Base-by-base conservation (phyloP, 2,113 vertebrate species). In the Eublepharis macularius region DNA sequence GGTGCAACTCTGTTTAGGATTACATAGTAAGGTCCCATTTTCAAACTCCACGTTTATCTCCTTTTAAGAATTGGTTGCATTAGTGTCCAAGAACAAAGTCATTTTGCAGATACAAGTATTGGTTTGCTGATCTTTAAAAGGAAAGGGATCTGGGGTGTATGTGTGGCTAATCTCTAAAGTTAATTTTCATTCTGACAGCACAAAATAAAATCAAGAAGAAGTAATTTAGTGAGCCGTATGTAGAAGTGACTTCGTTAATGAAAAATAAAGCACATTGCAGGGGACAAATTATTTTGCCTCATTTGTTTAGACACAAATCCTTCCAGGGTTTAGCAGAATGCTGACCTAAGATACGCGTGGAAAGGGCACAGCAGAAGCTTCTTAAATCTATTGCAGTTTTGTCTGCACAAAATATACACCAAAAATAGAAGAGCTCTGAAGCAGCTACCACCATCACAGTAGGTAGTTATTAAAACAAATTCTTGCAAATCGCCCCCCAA, bases 391-490 rank as follows among this genome's bases (percentile, higher is more conserved):
- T 47, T 91, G 6, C n/a, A 13, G 70, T 87, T 87, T 43, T 21
- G 36, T 54, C 74, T 73, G 16, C 63, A 81, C 77, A 82, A 83
- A 74, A 80, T 74, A 78, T 74, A 12, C 17, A 10, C 34, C 72
- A 14, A 43, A 68, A 84, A 60, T 0, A 10, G 43, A 90, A 87
- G 51, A 43, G 1, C 70, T 85, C 24, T 3, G 41, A 89, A 88
- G 63, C 91, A 90, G 19, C 34, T 8, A 47, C 10, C 78, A 3
- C 73, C 66, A 29, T 85, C 89, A 45, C 74, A 81, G 57, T 82
- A 43, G 74, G 65, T 54, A 70, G 49, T 79, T 82, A 85, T 82
- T 88, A 88, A 86, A 86, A 76, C n/a, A 7, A 34, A 65, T 21
- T 1, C 1, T 66, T 10, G 13, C 9, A 85, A 75, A 79, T 34